Evolutionary conservation across 2,113 vertebrate species (phyloP).

Genomic region (Rhynchopsitta pachyrhyncha): DNA sequence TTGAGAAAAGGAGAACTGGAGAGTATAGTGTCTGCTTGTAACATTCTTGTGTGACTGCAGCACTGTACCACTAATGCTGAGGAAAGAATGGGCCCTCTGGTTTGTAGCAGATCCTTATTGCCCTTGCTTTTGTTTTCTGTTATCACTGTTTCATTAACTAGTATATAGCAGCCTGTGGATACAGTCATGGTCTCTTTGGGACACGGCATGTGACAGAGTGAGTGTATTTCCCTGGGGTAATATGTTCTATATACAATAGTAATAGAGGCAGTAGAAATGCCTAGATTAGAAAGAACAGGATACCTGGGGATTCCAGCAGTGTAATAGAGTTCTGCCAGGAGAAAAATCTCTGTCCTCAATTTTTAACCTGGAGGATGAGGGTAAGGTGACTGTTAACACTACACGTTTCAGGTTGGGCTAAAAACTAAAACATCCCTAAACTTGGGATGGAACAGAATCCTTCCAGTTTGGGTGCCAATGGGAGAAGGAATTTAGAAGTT

Average conservation of each 20-base stretch:
- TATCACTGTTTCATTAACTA: background rate
- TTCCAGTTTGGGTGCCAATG: background rate
- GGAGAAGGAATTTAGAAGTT: background rate
- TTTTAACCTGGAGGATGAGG: constrained; percentile 54
- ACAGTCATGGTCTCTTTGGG: background rate
- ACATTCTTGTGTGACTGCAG: accelerated
- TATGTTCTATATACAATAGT: constrained; percentile 38
- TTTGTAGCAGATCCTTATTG: background rate
- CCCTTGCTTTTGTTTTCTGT: background rate
- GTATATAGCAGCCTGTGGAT: background rate
- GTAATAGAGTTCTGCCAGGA: constrained; percentile 59
- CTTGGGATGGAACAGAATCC: background rate
- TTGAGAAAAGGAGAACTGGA: background rate
- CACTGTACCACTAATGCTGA: accelerated
- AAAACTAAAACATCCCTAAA: background rate
- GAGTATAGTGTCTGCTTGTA: background rate
- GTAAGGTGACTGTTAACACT: constrained; percentile 50
- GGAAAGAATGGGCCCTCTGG: background rate
- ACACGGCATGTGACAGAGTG: accelerated
- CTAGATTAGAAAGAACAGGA: constrained; percentile 57
- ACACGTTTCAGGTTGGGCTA: background rate
- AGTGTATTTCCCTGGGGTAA: background rate
- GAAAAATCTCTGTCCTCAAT: constrained; percentile 27
- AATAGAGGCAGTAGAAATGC: background rate
- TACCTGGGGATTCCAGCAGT: constrained; percentile 33